Evolutionary conservation across 1,140 invertebrate genomes (phyloP), one percentile per base, ranked within the genome.

Genomic region (Archivesica marissinica): DNA sequence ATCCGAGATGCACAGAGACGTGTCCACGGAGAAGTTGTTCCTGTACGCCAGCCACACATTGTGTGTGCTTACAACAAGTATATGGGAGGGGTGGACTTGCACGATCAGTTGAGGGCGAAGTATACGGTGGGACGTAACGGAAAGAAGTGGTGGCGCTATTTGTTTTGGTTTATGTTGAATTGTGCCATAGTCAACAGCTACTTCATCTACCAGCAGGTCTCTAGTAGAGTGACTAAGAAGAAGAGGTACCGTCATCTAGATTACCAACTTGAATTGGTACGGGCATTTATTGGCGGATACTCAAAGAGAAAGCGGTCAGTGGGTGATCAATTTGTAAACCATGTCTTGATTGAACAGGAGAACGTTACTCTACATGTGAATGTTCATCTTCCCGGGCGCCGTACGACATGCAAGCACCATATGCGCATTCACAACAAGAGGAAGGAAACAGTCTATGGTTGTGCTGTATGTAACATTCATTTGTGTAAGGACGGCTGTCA

Each of bases 91-190:
- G 72, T 75, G 7, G 72, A 75, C 72, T 25, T 75, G 15, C 41
- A 47, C 30, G 72, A 75, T 28, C 41, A 75, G 30, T 52, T 52
- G 17, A 25, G 41, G 28, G 25, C 72, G 35, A 47, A 75, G 50
- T 75, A 75, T 52, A 75, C 15, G 23, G 41, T 52, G 4, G 41
- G 47, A 4, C 17, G 47, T 17, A 23, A 17, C 20, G 25, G 6
- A 1, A 54, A 52, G 30, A 75, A 75, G 39, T 72, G 68, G 68
- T 72, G 68, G 68, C 11, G 9, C 2, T 75, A 75, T 39, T 4
- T 75, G 2, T 75, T 75, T 50, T 75, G 72, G 72, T 75, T 50
- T 52, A 41, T 39, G 2, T 25, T 75, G 4, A 75, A 75, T 39
- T 52, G 47, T 79, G 23, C 38, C n/a, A 66, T 77, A 2, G 75